Conservation (phyloP, 1,140 invertebrate species). For the Sitophilus oryzae region DNA sequence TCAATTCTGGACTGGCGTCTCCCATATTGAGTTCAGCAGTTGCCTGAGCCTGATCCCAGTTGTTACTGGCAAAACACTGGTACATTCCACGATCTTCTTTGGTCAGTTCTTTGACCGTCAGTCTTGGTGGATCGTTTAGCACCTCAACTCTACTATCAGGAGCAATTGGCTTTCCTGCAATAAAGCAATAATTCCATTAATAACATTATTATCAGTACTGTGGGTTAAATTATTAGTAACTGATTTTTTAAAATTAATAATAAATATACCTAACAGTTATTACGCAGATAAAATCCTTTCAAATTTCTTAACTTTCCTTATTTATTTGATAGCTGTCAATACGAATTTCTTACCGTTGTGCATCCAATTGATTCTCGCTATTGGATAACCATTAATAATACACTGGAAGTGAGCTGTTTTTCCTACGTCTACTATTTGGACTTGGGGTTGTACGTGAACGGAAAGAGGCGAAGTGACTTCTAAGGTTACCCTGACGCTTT, state of each 20-base stretch:
- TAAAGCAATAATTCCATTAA: not conserved
- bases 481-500: slow-evolving; percentile 70
- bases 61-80: slow-evolving; percentile 82
- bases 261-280: no score
- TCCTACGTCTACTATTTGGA: slow-evolving; percentile 73
- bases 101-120: slow-evolving; percentile 64
- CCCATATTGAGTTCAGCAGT: slow-evolving; percentile 76
- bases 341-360: slow-evolving; percentile 58
- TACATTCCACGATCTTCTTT: slow-evolving; percentile 82
- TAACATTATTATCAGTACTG: not conserved
- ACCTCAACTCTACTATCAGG: slow-evolving; percentile 55
- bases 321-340: no score
- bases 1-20: slow-evolving; percentile 76
- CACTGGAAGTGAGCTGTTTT: slow-evolving; percentile 79
- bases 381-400: slow-evolving; percentile 76
- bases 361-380: slow-evolving; percentile 74
- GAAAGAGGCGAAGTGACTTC: slow-evolving; percentile 60
- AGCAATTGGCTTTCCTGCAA: slow-evolving; percentile 53
- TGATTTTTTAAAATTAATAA: no score
- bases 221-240: no score
- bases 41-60: slow-evolving; percentile 78
- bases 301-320: no score
- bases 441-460: slow-evolving; percentile 66
- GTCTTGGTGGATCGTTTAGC: slow-evolving; percentile 47
- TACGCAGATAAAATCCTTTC: no score